phyloP scores from a whole-genome alignment of 2,888 invertebrate species.

The Platypus cylindrus region DNA sequence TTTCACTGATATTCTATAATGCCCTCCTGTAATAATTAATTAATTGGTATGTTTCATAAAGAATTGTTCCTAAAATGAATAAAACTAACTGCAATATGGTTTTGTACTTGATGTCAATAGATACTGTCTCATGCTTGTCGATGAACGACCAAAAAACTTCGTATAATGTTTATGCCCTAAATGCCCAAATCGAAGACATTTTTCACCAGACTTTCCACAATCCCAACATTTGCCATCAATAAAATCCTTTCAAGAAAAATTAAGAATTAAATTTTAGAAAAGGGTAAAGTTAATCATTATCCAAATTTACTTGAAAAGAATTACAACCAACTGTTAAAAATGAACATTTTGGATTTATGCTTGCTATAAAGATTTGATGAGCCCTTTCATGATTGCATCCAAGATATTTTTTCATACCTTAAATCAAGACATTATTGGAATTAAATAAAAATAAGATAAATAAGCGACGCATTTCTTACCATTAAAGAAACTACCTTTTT shows the following conservation, averaged over 20 bases:
- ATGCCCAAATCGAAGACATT: constrained; percentile 58
- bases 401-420: constrained; percentile 54
- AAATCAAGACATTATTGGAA: too few species aligned
- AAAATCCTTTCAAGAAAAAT: constrained; percentile 46
- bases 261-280: constrained; percentile 9
- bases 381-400: constrained; percentile 83
- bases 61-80: constrained; percentile 1
- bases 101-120: constrained; percentile 54
- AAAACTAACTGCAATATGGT: constrained; percentile 66
- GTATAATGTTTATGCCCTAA: constrained; percentile 45
- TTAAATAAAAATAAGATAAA: too few species aligned
- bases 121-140: constrained; percentile 44
- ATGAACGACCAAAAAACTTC: constrained; percentile 14
- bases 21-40: too few species aligned
- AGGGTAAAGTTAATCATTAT: background rate
- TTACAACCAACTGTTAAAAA: constrained; percentile 68
- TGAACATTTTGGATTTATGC: constrained; percentile 63
- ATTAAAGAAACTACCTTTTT: constrained; percentile 48
- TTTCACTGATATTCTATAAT: constrained; percentile 62
- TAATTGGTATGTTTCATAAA: too few species aligned
- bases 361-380: constrained; percentile 72
- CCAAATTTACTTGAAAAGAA: constrained; percentile 51
- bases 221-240: constrained; percentile 56
- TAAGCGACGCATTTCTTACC: constrained; percentile 30
- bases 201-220: constrained; percentile 51